These are phyloP conservation scores for Bufo gargarizans DNA, from an alignment of 2,113 vertebrate genomes.

Conservation along the genomic window DNA sequence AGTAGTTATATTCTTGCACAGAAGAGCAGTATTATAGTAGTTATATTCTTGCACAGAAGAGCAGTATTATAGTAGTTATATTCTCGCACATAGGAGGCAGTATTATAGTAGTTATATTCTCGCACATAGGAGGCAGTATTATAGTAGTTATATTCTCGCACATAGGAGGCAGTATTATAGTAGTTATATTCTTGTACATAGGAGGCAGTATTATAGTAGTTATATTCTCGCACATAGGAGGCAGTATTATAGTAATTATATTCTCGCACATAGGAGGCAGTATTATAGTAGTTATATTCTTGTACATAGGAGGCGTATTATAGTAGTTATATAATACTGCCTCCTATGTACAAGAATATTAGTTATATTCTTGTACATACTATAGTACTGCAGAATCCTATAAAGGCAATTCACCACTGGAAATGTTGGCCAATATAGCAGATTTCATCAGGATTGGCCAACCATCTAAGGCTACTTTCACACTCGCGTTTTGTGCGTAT, in stretches of 20 bases:
- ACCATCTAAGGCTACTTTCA: too few relatives aligned
- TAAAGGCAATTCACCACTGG: too few relatives aligned
- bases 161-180: constrained; percentile 3
- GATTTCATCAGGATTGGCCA: too few relatives aligned
- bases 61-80: constrained; percentile 11
- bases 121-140: background rate
- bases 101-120: constrained; percentile 9
- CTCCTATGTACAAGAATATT: too few relatives aligned
- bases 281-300: constrained; percentile 8
- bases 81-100: background rate
- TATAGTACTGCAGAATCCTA: too few relatives aligned
- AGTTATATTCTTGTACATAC: too few relatives aligned
- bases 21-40: background rate
- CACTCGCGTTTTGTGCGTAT: too few relatives aligned
- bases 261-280: background rate
- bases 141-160: constrained; percentile 8
- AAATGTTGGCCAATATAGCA: too few relatives aligned
- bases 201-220: constrained; percentile 3
- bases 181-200: constrained; percentile 6
- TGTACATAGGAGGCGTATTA: background rate
- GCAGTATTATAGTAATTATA: background rate
- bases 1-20: background rate
- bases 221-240: background rate
- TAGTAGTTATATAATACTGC: constrained; percentile 16
- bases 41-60: background rate